A percentile compares a stretch with the other conserved stretches of the same genome.
phyloP scores from a whole-genome alignment of 2,797 vertebrate genomes.

The Pristis pectinata region DNA sequence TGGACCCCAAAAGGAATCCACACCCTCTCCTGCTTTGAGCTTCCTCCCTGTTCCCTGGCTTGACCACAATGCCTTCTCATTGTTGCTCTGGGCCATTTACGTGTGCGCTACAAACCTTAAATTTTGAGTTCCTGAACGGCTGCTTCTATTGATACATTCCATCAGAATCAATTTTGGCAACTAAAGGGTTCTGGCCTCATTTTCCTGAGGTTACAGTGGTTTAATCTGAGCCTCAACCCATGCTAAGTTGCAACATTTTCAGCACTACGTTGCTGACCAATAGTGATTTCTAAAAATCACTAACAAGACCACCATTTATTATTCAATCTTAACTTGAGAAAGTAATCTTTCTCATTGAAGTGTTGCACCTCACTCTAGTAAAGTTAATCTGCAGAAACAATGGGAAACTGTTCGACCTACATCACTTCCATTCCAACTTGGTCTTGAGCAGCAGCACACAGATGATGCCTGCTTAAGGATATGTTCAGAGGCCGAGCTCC shows the following conservation, averaged over 20 bases:
- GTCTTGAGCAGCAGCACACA: too few relatives aligned
- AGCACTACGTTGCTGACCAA: background rate
- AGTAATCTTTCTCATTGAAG: too few relatives aligned
- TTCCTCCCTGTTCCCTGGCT: background rate
- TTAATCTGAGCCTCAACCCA: background rate
- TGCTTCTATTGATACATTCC: background rate
- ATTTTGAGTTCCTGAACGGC: background rate
- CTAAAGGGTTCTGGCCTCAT: background rate
- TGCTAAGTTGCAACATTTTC: background rate
- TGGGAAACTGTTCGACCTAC: too few relatives aligned
- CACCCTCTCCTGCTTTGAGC: too few relatives aligned
- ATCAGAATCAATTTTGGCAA: background rate
- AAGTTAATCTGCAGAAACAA: too few relatives aligned
- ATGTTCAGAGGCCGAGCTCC: too few relatives aligned
- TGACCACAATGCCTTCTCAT: background rate
- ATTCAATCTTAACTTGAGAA: too few relatives aligned
- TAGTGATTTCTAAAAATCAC: too few relatives aligned
- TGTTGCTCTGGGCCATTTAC: background rate
- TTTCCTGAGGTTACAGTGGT: background rate
- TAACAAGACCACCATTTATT: too few relatives aligned
- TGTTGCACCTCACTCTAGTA: too few relatives aligned
- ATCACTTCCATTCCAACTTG: too few relatives aligned
- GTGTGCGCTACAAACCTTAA: background rate
- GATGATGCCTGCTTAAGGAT: too few relatives aligned
- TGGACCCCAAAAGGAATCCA: background rate